phyloP scores from a whole-genome alignment of 2,113 vertebrate genomes.

The Scalopus aquaticus region DNA sequence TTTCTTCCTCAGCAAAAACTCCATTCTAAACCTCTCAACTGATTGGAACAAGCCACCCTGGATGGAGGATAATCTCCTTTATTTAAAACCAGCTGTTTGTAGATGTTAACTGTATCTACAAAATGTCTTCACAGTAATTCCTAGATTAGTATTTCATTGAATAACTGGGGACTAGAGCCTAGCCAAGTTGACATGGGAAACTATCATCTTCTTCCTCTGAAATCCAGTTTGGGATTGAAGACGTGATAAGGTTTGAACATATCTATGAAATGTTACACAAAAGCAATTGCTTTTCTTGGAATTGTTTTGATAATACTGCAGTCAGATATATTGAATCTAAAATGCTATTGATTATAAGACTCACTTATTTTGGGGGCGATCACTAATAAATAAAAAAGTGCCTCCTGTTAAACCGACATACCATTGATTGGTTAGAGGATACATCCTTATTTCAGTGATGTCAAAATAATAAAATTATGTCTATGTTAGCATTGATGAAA shows the following conservation, averaged over 20 bases:
- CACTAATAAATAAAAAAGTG: neutral
- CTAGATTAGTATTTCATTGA: neutral
- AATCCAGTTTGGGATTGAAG: slow-evolving; percentile 20
- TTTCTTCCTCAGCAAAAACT: neutral
- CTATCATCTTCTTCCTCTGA: neutral
- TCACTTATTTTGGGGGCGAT: neutral
- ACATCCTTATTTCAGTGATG: neutral
- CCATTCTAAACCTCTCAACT: neutral
- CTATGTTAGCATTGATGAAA: neutral
- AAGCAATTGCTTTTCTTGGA: neutral
- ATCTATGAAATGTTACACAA: neutral
- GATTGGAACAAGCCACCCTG: neutral
- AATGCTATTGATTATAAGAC: neutral
- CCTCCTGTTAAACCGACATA: neutral
- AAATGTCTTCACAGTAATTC: neutral
- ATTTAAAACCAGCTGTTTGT: neutral
- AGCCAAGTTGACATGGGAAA: neutral
- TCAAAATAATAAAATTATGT: neutral
- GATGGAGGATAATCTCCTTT: slow-evolving; percentile 15
- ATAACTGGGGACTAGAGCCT: neutral
- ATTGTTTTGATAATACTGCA: neutral
- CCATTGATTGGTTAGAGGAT: neutral
- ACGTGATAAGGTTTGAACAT: neutral
- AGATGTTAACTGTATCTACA: neutral
- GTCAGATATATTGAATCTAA: neutral